Conservation (phyloP, 2,888 invertebrate species). For the Heterodera filipjevi region DNA sequence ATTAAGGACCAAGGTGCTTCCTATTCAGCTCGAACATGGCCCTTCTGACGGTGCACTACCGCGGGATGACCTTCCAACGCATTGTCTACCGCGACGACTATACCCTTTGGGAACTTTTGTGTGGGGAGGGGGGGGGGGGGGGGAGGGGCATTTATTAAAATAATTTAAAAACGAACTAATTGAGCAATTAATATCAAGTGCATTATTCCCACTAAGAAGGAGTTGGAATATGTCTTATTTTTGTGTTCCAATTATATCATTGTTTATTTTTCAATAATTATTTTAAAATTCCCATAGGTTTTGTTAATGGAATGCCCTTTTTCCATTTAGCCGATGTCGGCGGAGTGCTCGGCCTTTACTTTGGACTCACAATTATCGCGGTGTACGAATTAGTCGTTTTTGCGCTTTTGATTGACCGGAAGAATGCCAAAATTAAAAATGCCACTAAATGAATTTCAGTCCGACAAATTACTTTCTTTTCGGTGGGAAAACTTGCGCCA, state of each 20-base stretch:
- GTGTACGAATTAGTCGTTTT: conserved; percentile 39
- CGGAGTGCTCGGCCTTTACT: conserved; percentile 45
- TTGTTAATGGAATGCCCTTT: too few relatives aligned
- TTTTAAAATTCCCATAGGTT: too few relatives aligned
- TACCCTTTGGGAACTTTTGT: conserved; percentile 34
- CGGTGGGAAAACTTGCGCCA: conserved; percentile 1
- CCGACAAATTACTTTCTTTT: neutral
- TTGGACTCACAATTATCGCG: conserved; percentile 43
- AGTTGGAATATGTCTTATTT: too few relatives aligned
- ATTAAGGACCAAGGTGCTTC: too few relatives aligned
- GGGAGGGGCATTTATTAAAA: neutral
- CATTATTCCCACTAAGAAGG: too few relatives aligned
- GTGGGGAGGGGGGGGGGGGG: conserved; percentile 1
- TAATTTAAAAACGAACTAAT: too few relatives aligned
- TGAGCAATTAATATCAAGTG: too few relatives aligned
- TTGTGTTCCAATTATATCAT: neutral
- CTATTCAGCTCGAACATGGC: conserved; percentile 31
- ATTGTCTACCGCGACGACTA: conserved; percentile 36
- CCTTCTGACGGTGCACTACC: conserved; percentile 32
- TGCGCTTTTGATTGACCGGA: conserved; percentile 31
- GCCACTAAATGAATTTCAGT: neutral
- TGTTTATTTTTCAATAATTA: too few relatives aligned
- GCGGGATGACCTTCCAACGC: conserved; percentile 25
- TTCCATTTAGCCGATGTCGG: conserved; percentile 41
- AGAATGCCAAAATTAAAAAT: conserved; percentile 19